phyloP scores from a whole-genome alignment of 2,113 vertebrate genomes.

The Hepsetus odoe region DNA sequence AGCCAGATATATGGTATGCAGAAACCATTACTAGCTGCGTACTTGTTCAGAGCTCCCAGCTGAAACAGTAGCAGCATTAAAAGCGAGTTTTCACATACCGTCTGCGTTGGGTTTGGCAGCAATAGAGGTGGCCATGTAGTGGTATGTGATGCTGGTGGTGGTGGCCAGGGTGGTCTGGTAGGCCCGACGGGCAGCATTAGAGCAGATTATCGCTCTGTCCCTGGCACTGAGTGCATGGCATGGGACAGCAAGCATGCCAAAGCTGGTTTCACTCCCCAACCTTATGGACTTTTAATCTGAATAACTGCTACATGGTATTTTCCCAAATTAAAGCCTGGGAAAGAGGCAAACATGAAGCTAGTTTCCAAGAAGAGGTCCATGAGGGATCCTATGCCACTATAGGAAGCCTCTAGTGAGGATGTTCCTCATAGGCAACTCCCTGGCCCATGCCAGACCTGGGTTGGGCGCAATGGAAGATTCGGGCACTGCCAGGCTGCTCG shows the following conservation, averaged over 20 bases:
- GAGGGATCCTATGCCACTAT: constrained; percentile 32
- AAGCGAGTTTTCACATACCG: not conserved
- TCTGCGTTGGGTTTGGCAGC: constrained; percentile 3
- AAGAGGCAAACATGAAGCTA: constrained; percentile 35
- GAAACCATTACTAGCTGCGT: not conserved
- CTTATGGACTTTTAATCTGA: constrained; percentile 35
- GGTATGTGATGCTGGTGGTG: not conserved
- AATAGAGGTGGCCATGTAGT: not conserved
- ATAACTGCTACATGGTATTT: constrained; percentile 29
- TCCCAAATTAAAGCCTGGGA: constrained; percentile 24
- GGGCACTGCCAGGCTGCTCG: constrained; percentile 48
- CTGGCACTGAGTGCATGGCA: constrained; percentile 33
- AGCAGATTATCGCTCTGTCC: constrained; percentile 49
- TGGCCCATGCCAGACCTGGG: constrained; percentile 25
- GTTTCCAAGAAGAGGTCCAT: not conserved
- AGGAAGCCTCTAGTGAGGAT: constrained; percentile 32
- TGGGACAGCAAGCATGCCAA: constrained; percentile 33
- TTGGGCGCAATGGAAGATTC: constrained; percentile 39
- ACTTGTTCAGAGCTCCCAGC: not conserved
- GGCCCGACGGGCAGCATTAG: constrained; percentile 36
- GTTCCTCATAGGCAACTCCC: constrained; percentile 23
- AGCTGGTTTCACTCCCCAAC: constrained; percentile 39
- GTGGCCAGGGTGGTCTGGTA: constrained; percentile 30
- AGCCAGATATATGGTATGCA: not conserved
- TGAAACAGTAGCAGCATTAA: not conserved